phyloP scores from a whole-genome alignment of 2,888 invertebrate species.

The Sarcophaga variegata region DNA sequence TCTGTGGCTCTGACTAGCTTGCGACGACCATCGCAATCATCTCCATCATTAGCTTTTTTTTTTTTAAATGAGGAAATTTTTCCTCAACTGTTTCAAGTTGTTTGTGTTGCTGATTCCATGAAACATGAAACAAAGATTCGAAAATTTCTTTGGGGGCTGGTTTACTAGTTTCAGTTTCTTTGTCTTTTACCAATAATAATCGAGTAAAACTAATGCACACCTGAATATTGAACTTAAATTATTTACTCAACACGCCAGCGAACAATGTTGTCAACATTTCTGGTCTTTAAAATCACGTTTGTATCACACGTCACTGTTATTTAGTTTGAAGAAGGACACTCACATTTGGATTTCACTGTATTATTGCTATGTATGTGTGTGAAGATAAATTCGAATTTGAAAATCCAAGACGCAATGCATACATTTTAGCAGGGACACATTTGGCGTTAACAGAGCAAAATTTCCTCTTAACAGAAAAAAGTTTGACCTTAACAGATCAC shows the following conservation, averaged over 20 bases:
- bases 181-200: slow-evolving; percentile 22
- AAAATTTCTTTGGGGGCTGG: slow-evolving; percentile 35
- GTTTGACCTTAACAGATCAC: no score
- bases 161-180: slow-evolving; percentile 16
- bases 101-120: slow-evolving; percentile 21
- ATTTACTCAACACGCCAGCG: neutral
- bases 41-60: slow-evolving; percentile 19
- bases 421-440: no score
- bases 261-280: slow-evolving; percentile 30
- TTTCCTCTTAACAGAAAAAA: no score
- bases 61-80: slow-evolving; percentile 56
- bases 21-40: neutral
- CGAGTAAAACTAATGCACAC: slow-evolving; percentile 24
- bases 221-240: slow-evolving; percentile 44
- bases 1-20: neutral
- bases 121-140: neutral
- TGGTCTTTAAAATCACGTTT: no score
- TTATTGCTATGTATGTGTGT: no score
- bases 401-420: no score
- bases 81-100: slow-evolving; percentile 8
- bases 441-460: no score
- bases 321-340: no score
- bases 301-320: no score
- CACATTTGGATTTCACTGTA: no score
- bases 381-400: no score